phyloP scores from a whole-genome alignment of 2,113 vertebrate species.

The Riparia riparia region DNA sequence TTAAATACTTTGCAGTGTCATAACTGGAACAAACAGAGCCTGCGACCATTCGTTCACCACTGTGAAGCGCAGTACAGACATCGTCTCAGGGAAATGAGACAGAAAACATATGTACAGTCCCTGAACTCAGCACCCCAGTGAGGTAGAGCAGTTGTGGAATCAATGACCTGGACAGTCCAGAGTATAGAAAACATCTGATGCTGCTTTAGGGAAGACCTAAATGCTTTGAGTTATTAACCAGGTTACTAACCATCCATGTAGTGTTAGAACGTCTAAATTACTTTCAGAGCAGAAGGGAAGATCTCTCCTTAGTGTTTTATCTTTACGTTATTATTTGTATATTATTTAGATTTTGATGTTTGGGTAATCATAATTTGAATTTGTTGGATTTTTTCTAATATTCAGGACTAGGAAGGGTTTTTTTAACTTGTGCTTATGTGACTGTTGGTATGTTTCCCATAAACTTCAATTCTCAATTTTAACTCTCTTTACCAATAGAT shows the following conservation, averaged over 20 bases:
- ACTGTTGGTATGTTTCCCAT: background rate
- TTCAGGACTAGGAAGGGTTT: background rate
- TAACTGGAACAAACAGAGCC: background rate
- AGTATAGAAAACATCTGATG: background rate
- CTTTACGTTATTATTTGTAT: background rate
- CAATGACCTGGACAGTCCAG: background rate
- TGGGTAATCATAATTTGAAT: background rate
- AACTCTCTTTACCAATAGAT: background rate
- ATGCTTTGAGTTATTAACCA: background rate
- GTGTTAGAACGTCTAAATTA: background rate
- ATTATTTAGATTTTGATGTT: background rate
- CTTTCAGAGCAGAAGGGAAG: background rate
- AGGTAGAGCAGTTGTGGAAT: background rate
- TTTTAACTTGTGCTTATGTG: background rate
- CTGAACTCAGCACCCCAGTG: background rate
- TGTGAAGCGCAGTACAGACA: background rate
- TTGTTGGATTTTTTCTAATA: background rate
- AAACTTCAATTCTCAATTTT: background rate
- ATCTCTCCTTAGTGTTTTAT: background rate
- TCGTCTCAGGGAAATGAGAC: background rate
- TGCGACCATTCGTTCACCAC: background rate
- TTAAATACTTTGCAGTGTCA: background rate
- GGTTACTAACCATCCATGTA: background rate
- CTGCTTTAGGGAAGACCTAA: background rate
- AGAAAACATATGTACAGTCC: background rate